Conservation (phyloP, 92 coral and sea anemone genomes). For the Umimayanthus kanabou region DNA sequence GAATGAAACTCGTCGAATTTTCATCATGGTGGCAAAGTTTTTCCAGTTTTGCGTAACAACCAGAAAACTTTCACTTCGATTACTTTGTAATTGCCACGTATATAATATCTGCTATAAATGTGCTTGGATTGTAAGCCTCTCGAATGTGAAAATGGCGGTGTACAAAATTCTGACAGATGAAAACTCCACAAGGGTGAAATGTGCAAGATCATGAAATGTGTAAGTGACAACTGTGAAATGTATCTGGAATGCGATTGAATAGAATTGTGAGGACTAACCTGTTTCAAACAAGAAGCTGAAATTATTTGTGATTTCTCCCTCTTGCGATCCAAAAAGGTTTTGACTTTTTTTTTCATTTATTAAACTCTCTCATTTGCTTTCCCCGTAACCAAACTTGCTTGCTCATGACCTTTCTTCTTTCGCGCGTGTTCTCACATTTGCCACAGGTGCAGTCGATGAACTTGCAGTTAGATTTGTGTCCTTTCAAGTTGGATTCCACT, state of each 20-base stretch:
- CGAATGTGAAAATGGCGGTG: background rate
- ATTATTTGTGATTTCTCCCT: background rate
- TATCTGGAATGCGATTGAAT: background rate
- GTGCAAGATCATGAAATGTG: background rate
- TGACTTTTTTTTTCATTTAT: background rate
- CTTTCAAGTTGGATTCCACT: conserved; percentile 61
- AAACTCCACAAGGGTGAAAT: background rate
- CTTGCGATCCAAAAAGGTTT: background rate
- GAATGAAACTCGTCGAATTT: background rate
- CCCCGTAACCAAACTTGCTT: conserved; percentile 78
- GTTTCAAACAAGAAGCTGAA: background rate
- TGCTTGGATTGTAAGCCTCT: background rate
- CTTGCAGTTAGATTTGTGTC: conserved; percentile 68
- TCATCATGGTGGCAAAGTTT: background rate
- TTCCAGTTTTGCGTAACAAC: background rate
- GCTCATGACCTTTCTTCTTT: conserved; percentile 72
- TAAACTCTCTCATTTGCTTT: conserved; percentile 75
- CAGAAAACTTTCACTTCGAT: background rate
- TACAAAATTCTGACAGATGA: background rate
- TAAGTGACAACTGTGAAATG: background rate
- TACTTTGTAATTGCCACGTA: no score
- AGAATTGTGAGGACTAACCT: conserved; percentile 9
- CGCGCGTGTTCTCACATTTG: conserved; percentile 64
- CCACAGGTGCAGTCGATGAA: conserved; percentile 66
- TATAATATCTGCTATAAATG: background rate